Percentiles rank a stretch among this genome's conserved stretches.
phyloP scores from a whole-genome alignment of 2,113 vertebrate genomes.

The Eptesicus fuscus region DNA sequence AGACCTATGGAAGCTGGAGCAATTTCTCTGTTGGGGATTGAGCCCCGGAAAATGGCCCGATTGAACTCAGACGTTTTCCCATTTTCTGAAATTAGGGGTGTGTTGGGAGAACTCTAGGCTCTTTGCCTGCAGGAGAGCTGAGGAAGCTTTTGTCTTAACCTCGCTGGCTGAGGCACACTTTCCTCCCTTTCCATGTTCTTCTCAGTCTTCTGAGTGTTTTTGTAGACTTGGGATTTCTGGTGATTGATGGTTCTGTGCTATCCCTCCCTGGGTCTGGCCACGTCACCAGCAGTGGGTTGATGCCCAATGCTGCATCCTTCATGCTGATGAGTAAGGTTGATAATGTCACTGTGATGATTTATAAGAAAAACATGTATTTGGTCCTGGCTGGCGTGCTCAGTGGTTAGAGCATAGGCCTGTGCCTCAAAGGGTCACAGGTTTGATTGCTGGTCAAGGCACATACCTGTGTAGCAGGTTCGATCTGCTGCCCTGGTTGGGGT shows the following conservation, averaged over 20 bases:
- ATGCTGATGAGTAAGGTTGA: background rate
- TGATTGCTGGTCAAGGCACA: no score
- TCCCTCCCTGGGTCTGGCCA: background rate
- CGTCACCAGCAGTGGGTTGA: background rate
- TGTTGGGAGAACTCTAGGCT: background rate
- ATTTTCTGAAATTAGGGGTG: background rate
- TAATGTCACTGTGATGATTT: background rate
- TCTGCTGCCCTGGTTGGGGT: no score
- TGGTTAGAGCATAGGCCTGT: no score
- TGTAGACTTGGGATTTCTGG: background rate
- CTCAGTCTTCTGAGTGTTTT: background rate
- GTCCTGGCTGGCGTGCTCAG: background rate
- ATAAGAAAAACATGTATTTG: background rate
- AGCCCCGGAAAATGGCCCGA: background rate
- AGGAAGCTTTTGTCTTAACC: background rate
- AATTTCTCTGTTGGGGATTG: background rate
- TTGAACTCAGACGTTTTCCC: background rate
- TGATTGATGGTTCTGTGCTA: background rate
- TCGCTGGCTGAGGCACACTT: background rate
- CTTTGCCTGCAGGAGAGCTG: background rate
- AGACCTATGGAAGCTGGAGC: background rate
- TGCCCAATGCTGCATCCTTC: background rate
- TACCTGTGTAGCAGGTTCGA: no score
- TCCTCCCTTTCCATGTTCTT: background rate
- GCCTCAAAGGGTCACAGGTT: no score